phyloP scores from a whole-genome alignment of 2,888 invertebrate species.

The Agriopis leucophaearia region DNA sequence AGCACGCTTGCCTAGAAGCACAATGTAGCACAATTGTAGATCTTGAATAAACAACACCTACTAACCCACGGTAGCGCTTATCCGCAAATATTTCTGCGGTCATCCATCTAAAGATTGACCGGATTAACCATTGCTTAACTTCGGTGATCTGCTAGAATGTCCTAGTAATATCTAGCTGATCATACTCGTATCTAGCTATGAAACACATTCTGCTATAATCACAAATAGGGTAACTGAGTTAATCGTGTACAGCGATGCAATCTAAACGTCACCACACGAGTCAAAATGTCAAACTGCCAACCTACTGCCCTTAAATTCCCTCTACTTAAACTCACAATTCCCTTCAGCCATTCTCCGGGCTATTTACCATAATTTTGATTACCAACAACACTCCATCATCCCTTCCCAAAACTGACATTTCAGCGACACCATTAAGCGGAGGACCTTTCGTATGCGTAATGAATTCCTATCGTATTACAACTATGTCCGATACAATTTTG shows the following conservation, averaged over 20 bases:
- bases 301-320: slow-evolving; percentile 12
- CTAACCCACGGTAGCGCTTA: background rate
- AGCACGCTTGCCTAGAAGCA: no score
- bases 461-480: slow-evolving; percentile 65
- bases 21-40: no score
- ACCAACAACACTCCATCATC: slow-evolving; percentile 44
- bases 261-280: slow-evolving; percentile 17
- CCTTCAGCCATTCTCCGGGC: slow-evolving; percentile 24
- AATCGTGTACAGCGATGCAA: slow-evolving; percentile 3
- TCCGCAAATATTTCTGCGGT: background rate
- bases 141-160: no score
- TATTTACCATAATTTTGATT: slow-evolving; percentile 43
- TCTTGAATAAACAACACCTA: no score
- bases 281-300: slow-evolving; percentile 17
- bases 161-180: no score
- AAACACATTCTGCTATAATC: background rate
- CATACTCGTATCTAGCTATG: background rate
- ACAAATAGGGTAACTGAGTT: background rate
- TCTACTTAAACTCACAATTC: slow-evolving; percentile 25
- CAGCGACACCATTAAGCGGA: slow-evolving; percentile 54
- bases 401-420: slow-evolving; percentile 56
- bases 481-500: slow-evolving; percentile 56
- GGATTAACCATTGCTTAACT: no score
- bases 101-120: no score
- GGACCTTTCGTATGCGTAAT: slow-evolving; percentile 70